Evolutionary conservation across 2,113 vertebrate species (phyloP), one percentile per base, ranked within the genome.

Genomic region (Macquaria australasica): DNA sequence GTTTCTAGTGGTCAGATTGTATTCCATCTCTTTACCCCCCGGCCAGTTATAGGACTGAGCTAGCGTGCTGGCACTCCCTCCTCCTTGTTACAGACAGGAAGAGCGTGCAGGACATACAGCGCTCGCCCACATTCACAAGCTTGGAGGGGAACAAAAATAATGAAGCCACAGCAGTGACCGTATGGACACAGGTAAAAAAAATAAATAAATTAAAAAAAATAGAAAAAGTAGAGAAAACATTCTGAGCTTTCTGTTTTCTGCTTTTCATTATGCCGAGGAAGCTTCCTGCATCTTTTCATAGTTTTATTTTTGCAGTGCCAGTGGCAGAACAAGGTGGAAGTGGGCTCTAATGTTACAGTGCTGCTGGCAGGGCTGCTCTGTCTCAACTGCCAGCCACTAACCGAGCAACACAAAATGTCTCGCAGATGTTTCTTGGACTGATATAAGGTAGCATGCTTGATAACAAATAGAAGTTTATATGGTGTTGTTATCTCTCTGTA

Each of bases 1-100:
- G 59, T 83, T 66, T 83, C 62, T 53, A 51, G 83, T 81, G 67
- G 75, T 87, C 85, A 76, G 87, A 84, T 88, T 81, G 74, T 72
- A 81, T 89, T 88, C 58, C 82, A 71, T 78, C 82, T 79, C 79
- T 72, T 72, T 73, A 51, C 81, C 73, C 82, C 77, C 77, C 51
- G 72, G 77, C 62, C 79, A 73, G 72, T 90, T 78, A 79, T 89
- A 77, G 73, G 75, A 56, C 39, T 23, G 34, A n/a, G 58, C 64
- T 51, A 34, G 73, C 63, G 50, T 56, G 58, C 79, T 55, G 48
- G 28, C 43, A 2, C 78, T 56, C 55, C 62, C 82, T 43, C 64
- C 70, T 56, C 50, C 41, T 37, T 11, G 67, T 50, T 68, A 28
- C 73, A 66, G 48, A 63, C 41, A 78, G 79, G 50, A 71, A 70